Conservation (phyloP, 92 coral and sea anemone genomes). For the Palythoa grandiflora region DNA sequence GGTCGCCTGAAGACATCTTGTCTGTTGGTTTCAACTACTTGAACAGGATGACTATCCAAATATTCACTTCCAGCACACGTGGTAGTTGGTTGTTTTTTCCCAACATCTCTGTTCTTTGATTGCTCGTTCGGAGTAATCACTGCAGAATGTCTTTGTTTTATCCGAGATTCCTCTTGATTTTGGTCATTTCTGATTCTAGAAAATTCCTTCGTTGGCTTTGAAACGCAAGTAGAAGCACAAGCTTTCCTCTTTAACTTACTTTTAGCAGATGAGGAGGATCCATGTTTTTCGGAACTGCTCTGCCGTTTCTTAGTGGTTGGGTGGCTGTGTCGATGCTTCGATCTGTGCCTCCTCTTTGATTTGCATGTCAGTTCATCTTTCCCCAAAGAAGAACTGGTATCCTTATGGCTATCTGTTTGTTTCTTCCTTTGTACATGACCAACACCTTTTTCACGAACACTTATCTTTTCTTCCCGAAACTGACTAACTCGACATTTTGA, state of each 20-base stretch:
- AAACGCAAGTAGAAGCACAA: not conserved
- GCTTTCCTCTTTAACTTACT: not conserved
- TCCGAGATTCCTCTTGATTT: not conserved
- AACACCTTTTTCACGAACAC: not conserved
- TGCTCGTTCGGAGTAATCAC: not conserved
- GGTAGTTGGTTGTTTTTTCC: not conserved
- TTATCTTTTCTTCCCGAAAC: not conserved
- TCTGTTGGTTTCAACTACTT: slow-evolving; percentile 12
- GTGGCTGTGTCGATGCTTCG: slow-evolving; percentile 11
- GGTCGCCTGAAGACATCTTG: slow-evolving; percentile 30
- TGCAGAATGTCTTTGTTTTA: not conserved
- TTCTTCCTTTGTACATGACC: not conserved
- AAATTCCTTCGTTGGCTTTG: not conserved
- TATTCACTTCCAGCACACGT: not conserved
- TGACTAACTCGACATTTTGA: not conserved
- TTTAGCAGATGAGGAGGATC: not conserved
- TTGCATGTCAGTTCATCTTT: not conserved
- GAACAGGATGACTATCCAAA: slow-evolving; percentile 14
- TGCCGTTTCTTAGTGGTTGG: not conserved
- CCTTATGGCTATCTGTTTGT: not conserved
- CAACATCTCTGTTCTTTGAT: not conserved
- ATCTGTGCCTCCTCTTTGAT: not conserved
- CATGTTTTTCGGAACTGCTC: not conserved
- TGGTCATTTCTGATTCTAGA: not conserved
- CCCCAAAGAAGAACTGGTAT: not conserved